Evolutionary conservation across 2,113 vertebrate species (phyloP).

Genomic region (Neofelis nebulosa): DNA sequence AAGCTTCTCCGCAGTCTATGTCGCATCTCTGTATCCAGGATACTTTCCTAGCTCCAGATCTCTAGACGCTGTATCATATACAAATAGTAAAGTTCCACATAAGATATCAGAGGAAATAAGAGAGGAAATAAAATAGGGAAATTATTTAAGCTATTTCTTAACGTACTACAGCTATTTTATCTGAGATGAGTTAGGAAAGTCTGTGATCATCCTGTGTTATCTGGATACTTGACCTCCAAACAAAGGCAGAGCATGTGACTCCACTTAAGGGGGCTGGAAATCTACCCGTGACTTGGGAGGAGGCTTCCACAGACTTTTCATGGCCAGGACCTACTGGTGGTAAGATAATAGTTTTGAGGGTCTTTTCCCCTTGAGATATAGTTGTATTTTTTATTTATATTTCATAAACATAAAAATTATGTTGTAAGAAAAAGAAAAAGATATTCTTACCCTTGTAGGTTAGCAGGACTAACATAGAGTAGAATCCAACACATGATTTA

Average conservation of each 20-base stretch:
- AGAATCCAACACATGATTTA: not conserved
- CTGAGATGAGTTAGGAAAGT: not conserved
- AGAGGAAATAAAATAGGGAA: not conserved
- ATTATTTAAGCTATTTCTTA: not conserved
- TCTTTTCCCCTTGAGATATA: not conserved
- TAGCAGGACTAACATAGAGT: not conserved
- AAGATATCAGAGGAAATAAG: not conserved
- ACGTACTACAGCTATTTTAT: not conserved
- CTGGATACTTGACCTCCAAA: not conserved
- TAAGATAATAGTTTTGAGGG: not conserved
- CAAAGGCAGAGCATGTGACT: constrained; percentile 11
- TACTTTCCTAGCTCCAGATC: not conserved
- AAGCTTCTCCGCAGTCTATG: not conserved
- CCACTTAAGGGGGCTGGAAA: not conserved
- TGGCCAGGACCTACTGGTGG: not conserved
- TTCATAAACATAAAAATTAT: not conserved
- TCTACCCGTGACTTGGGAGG: not conserved
- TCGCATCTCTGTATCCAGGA: not conserved
- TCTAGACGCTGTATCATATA: not conserved
- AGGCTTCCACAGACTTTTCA: not conserved
- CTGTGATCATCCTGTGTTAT: not conserved
- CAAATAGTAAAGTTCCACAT: not conserved
- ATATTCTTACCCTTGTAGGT: not conserved
- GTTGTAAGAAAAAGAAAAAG: not conserved
- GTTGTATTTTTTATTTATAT: not conserved